These are phyloP conservation scores for Aspidiotus destructor DNA, from an alignment of 2,888 invertebrate species.

Conservation along the genomic window DNA sequence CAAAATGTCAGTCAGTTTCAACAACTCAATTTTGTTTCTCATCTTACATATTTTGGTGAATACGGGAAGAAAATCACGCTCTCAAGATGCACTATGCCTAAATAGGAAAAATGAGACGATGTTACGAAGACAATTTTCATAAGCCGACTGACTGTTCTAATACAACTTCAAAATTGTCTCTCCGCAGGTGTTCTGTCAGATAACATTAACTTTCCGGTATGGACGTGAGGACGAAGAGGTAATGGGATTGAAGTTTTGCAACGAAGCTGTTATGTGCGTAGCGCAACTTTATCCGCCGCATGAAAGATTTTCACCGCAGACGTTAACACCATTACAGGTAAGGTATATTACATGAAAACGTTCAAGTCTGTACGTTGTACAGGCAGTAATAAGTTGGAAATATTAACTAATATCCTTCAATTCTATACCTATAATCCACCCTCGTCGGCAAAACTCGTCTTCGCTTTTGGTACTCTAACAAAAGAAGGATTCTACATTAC, in stretches of 20 bases:
- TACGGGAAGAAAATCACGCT: not conserved
- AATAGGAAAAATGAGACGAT: no score
- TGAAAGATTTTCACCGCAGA: constrained; percentile 48
- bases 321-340: constrained; percentile 67
- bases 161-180: constrained; percentile 15
- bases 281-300: constrained; percentile 72
- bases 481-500: no score
- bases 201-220: constrained; percentile 89
- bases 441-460: no score
- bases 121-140: no score
- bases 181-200: constrained; percentile 61
- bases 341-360: not conserved
- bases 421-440: no score
- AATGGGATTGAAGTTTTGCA: constrained; percentile 94
- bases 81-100: not conserved
- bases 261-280: constrained; percentile 89
- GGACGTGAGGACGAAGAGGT: constrained; percentile 97
- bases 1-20: no score
- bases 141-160: not conserved
- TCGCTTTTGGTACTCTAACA: no score
- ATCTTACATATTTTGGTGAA: not conserved
- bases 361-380: no score
- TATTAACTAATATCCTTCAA: no score
- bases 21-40: no score
- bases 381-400: no score